phyloP scores from a whole-genome alignment of 2,797 vertebrate genomes.

The Darevskia nairensis region DNA sequence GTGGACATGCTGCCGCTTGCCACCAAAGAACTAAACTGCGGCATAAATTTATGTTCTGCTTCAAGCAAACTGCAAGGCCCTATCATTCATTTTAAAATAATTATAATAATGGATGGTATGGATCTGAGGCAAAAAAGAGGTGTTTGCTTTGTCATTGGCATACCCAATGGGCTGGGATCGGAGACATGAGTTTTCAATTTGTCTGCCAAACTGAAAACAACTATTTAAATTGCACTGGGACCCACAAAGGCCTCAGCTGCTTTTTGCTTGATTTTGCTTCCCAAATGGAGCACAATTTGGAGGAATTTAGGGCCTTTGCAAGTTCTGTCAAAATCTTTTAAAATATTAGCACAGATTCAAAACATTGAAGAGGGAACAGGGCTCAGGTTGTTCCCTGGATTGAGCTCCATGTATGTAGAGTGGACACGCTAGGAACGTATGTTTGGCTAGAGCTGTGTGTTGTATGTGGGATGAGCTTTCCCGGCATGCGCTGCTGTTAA shows the following conservation, averaged over 20 bases:
- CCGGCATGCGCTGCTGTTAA: neutral
- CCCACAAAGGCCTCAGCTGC: conserved; percentile 22
- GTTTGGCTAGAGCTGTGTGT: conserved; percentile 24
- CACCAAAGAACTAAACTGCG: too few relatives aligned
- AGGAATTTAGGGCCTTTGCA: too few relatives aligned
- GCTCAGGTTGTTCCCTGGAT: conserved; percentile 6
- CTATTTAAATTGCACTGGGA: conserved; percentile 20
- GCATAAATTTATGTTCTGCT: too few relatives aligned
- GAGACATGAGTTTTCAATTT: neutral
- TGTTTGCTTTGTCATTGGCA: neutral
- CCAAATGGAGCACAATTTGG: neutral
- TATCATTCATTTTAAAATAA: neutral
- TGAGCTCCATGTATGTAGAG: neutral
- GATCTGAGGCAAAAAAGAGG: neutral
- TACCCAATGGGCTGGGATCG: too few relatives aligned
- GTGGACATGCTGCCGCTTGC: neutral
- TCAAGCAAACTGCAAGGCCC: neutral
- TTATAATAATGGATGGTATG: neutral
- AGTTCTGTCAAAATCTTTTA: neutral
- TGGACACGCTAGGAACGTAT: conserved; percentile 7
- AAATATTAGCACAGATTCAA: neutral
- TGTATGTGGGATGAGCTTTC: conserved; percentile 39
- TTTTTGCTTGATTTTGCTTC: neutral
- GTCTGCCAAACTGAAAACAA: neutral
- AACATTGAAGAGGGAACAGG: neutral